Conservation (phyloP, 1,140 invertebrate genomes). For the Caenorhabditis latens region DNA sequence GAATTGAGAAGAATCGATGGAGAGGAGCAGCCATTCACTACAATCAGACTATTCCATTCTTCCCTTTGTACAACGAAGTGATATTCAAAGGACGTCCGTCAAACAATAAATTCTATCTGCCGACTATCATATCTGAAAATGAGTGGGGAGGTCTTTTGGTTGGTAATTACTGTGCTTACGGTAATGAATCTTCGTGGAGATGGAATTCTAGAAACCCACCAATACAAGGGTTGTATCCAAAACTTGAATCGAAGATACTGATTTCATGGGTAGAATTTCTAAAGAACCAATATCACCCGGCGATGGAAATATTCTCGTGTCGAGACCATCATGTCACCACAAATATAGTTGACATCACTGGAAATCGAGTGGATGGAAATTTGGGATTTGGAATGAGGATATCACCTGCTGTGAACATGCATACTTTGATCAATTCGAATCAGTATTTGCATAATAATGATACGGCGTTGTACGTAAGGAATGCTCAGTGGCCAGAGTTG, state of each 20-base stretch:
- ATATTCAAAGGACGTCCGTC: conserved; percentile 76
- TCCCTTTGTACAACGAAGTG: conserved; percentile 74
- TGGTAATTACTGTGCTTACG: conserved; percentile 84
- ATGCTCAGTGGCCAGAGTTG: conserved; percentile 78
- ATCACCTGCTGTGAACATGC: conserved; percentile 87
- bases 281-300: conserved; percentile 74
- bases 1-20: conserved; percentile 73
- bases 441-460: conserved; percentile 89
- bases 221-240: conserved; percentile 77
- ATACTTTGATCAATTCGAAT: conserved; percentile 84
- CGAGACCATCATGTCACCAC: conserved; percentile 56
- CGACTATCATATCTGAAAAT: conserved; percentile 73
- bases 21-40: conserved; percentile 76
- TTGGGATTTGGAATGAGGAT: conserved; percentile 79
- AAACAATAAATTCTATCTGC: conserved; percentile 76
- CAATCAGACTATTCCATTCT: conserved; percentile 72
- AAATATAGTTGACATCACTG: conserved; percentile 72
- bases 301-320: conserved; percentile 75
- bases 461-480: conserved; percentile 78
- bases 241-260: conserved; percentile 50
- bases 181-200: conserved; percentile 85
- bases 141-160: conserved; percentile 84
- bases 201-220: conserved; percentile 85
- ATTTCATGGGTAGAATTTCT: conserved; percentile 76
- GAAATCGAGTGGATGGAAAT: conserved; percentile 66